These are phyloP conservation scores for Endomychus coccineus DNA, from an alignment of 2,888 invertebrate genomes.

Conservation along the genomic window DNA sequence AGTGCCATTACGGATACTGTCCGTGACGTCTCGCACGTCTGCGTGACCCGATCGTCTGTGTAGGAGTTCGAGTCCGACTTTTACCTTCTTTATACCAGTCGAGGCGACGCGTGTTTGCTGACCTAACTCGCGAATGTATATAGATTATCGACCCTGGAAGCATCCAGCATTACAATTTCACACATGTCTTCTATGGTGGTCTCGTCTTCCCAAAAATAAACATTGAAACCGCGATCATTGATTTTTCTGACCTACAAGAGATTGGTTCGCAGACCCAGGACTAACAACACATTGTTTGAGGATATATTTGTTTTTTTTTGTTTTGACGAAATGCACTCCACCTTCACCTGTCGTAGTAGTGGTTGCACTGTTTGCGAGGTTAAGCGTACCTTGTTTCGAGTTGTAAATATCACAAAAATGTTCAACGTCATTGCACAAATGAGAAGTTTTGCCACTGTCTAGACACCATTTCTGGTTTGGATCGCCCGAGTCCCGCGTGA, in stretches of 20 bases:
- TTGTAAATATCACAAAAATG: not conserved
- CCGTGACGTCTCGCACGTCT: conserved; percentile 7
- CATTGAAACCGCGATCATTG: conserved; percentile 13
- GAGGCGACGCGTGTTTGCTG: too few species aligned
- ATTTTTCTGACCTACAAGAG: conserved; percentile 19
- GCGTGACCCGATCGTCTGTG: conserved; percentile 19
- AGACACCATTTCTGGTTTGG: conserved; percentile 12
- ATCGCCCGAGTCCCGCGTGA: not conserved
- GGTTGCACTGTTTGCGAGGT: not conserved
- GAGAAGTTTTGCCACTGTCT: conserved; percentile 15
- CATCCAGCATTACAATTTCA: not conserved
- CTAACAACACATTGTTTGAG: conserved; percentile 12
- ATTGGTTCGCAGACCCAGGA: too few species aligned
- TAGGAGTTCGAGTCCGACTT: not conserved
- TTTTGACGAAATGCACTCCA: not conserved
- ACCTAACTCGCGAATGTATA: conserved; percentile 5
- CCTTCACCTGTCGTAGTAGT: not conserved
- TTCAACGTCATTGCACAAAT: conserved; percentile 13
- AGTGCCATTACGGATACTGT: not conserved
- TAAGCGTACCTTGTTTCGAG: too few species aligned
- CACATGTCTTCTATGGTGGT: conserved; percentile 9
- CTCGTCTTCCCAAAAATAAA: conserved; percentile 11
- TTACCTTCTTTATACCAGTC: too few species aligned
- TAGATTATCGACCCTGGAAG: conserved; percentile 8
- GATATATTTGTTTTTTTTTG: not conserved